These are phyloP conservation scores for Illadopsis cleaveri DNA, from an alignment of 2,113 vertebrate genomes.

Conservation along the genomic window DNA sequence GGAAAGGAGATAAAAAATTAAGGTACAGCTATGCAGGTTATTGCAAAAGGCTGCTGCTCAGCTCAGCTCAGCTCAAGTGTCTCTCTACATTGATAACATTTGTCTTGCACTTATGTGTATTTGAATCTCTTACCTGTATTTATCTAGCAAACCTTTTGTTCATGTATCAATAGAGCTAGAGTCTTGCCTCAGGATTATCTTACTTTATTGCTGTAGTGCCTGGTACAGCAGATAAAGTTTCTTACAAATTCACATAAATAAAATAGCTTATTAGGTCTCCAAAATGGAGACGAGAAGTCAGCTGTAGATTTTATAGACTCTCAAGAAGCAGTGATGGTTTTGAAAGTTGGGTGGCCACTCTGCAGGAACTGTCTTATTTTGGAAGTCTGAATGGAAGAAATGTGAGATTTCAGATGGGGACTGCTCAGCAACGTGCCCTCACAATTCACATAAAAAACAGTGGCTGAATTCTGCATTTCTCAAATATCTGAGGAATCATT, in stretches of 20 bases:
- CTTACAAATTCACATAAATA: neutral
- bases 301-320: neutral
- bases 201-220: neutral
- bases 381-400: neutral
- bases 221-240: neutral
- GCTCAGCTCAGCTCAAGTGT: neutral
- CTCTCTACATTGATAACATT: neutral
- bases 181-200: neutral
- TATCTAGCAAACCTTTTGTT: neutral
- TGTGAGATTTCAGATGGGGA: neutral
- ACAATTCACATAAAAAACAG: neutral
- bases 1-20: neutral
- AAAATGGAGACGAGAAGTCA: neutral
- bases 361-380: neutral
- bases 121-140: neutral
- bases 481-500: neutral
- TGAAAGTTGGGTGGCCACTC: neutral
- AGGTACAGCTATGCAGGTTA: neutral
- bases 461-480: neutral
- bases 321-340: neutral
- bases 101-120: neutral
- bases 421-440: neutral
- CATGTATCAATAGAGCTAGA: neutral
- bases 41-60: neutral
- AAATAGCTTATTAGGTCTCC: neutral